Conservation (phyloP, 2,888 invertebrate species). For the Drosophila emarginata region DNA sequence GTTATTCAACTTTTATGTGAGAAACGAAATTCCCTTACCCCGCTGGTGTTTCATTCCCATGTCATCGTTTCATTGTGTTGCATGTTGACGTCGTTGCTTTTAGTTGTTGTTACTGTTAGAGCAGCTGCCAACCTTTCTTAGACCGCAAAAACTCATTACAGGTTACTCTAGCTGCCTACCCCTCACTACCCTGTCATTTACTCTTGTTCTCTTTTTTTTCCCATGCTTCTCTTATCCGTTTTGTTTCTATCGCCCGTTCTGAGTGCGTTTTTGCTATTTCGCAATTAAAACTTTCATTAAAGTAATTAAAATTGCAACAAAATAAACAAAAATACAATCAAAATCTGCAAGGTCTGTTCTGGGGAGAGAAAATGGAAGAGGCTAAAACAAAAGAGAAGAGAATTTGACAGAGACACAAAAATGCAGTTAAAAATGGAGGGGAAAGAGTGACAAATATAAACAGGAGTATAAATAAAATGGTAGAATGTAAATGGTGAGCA, state of each 20-base stretch:
- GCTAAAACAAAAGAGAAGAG: slow-evolving; percentile 7
- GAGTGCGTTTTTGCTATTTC: slow-evolving; percentile 72
- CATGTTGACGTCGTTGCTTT: slow-evolving; percentile 36
- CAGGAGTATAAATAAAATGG: slow-evolving; percentile 76
- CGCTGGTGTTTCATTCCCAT: not conserved
- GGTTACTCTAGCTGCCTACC: slow-evolving; percentile 19
- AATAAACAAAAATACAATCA: slow-evolving; percentile 78
- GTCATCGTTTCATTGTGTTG: slow-evolving; percentile 16
- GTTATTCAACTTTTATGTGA: not conserved
- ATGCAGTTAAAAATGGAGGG: slow-evolving; percentile 65
- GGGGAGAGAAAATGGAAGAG: not conserved
- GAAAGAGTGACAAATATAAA: slow-evolving; percentile 76
- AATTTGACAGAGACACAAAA: slow-evolving; percentile 73
- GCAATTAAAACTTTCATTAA: slow-evolving; percentile 82
- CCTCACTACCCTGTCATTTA: not conserved
- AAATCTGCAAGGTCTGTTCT: slow-evolving; percentile 56
- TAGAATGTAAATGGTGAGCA: slow-evolving; percentile 47
- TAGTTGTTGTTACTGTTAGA: slow-evolving; percentile 35
- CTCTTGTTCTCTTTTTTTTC: slow-evolving; percentile 8
- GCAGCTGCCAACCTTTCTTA: slow-evolving; percentile 70
- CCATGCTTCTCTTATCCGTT: slow-evolving; percentile 21
- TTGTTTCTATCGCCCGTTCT: slow-evolving; percentile 33
- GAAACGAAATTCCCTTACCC: not conserved
- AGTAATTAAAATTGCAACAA: slow-evolving; percentile 82
- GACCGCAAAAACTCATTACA: slow-evolving; percentile 77